Evolutionary conservation across 2,888 invertebrate species (phyloP), one percentile per base, ranked within the genome.

Genomic region (Ormia ochracea): DNA sequence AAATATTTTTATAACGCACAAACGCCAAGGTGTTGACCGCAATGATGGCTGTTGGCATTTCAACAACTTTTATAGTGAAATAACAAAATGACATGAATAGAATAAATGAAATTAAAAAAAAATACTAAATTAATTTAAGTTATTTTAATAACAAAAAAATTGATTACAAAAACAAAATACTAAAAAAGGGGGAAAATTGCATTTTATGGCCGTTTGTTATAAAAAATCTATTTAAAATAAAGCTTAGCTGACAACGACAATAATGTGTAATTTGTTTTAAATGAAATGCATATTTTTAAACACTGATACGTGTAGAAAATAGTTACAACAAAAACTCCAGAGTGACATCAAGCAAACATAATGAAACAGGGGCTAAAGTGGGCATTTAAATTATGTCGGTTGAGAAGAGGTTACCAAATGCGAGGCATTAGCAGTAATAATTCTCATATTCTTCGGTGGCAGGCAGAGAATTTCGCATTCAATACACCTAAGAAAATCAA

Each of bases 21-120:
- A 75, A 75, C 43, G 63, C 63, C 38, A 48, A 76, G 78, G 74
- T 81, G 82, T 81, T 81, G 81, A 78, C 82, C 79, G 61, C 82
- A 83, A 82, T 72, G 82, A 84, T 84, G 77, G 81, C 63, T 74
- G 78, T 72, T 81, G 82, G 74, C 82, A 81, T 83, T 83, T 81
- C 79, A 82, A 75, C 77, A 81, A 81, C 66, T 80, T 80, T 63
- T 63, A 56, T 80, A 73, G 28, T 69, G 73, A 74, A 80, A 73
- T 76, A 52, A 73, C 76, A 58, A 80, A 72, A 76, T 76, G 68
- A 69, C 76, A 76, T 66, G 50, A 80, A 80, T 76, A 69, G 63
- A 72, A 72, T 33, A 52, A 63, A 45, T 73, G n/a, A 73, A 73
- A 74, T 58, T 50, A 45, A 50, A 41, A 69, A 31, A 74, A 74